Evolutionary conservation across 2,113 vertebrate species (phyloP).

Genomic region (Strigops habroptila): DNA sequence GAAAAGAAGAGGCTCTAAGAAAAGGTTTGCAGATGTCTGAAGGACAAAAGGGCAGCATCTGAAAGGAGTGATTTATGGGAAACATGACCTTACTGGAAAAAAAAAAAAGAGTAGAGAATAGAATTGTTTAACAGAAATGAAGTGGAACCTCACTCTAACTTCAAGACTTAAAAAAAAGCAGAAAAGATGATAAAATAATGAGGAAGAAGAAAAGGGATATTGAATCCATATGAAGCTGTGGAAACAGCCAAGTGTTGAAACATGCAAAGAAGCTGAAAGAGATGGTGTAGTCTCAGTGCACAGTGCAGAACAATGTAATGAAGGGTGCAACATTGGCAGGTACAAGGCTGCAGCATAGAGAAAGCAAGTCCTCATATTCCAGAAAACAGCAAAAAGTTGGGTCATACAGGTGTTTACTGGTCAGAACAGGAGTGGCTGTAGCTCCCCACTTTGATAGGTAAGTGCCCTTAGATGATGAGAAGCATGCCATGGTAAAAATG

Average conservation of each 20-base stretch:
- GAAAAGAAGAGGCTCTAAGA: not conserved
- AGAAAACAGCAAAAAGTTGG: not conserved
- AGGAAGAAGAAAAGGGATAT: not conserved
- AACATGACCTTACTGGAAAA: not conserved
- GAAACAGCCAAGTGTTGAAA: not conserved
- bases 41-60: not conserved
- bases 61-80: not conserved
- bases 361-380: not conserved
- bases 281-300: not conserved
- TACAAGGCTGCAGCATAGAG: not conserved
- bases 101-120: not conserved
- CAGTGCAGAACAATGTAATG: not conserved
- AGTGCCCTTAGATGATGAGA: not conserved
- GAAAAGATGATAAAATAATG: not conserved
- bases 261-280: not conserved
- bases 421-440: not conserved
- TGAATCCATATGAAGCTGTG: not conserved
- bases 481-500: not conserved
- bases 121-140: not conserved
- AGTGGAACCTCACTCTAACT: not conserved
- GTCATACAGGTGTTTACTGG: not conserved
- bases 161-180: not conserved
- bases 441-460: not conserved
- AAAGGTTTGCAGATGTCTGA: not conserved
- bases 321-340: not conserved